Evolutionary conservation across 2,797 vertebrate genomes (phyloP).

Genomic region (Spea hammondii): DNA sequence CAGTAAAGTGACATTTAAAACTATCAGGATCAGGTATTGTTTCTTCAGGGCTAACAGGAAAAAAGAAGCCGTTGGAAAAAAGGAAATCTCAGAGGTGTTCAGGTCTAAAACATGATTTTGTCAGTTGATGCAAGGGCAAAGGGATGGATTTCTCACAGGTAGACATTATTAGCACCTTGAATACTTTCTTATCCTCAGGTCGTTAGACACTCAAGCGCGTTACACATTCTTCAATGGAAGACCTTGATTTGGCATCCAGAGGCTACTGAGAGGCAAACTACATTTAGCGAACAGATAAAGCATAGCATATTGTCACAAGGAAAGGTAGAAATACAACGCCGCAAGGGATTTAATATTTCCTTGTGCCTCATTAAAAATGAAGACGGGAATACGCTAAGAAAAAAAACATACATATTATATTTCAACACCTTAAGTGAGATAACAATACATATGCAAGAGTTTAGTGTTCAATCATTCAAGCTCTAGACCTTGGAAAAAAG

Average conservation of each 20-base stretch:
- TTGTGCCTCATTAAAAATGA: not conserved
- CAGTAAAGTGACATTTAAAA: slow-evolving; percentile 48
- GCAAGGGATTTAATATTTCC: not conserved
- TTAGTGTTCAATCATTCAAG: no score
- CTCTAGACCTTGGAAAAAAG: no score
- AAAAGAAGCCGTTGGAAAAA: slow-evolving; percentile 37
- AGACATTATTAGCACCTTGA: slow-evolving; percentile 51
- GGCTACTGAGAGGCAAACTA: not conserved
- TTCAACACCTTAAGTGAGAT: no score
- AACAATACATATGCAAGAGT: no score
- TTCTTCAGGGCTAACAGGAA: slow-evolving; percentile 47
- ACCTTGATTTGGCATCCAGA: slow-evolving; percentile 23
- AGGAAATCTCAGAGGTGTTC: slow-evolving; percentile 51
- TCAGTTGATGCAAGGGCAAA: slow-evolving; percentile 50
- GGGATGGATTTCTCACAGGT: slow-evolving; percentile 40
- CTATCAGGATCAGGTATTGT: slow-evolving; percentile 51
- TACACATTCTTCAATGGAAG: slow-evolving; percentile 32
- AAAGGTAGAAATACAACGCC: not conserved
- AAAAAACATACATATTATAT: not conserved
- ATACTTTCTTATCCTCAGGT: slow-evolving; percentile 44
- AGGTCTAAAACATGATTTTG: slow-evolving; percentile 48
- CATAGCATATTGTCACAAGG: not conserved
- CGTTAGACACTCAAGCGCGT: slow-evolving; percentile 18
- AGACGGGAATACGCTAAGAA: not conserved
- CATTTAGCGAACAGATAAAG: not conserved